Percentiles rank a stretch among this genome's conserved stretches.
Evolutionary conservation across 2,113 vertebrate species (phyloP).

Genomic region (Aphelocoma coerulescens): DNA sequence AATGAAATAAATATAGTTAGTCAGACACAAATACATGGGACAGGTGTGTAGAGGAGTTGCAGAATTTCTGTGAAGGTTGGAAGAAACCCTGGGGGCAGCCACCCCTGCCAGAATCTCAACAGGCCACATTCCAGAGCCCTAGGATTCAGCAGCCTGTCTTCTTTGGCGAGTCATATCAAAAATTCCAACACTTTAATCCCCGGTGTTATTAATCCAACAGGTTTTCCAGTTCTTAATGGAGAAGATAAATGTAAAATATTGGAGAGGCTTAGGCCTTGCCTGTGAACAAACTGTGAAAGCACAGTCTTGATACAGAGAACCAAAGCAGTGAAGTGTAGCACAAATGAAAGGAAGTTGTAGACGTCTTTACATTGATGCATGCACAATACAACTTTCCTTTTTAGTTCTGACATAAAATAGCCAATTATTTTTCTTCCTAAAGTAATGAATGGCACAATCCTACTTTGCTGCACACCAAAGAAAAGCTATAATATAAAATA

Average conservation of each 20-base stretch:
- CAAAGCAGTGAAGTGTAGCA: not conserved
- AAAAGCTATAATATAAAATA: not conserved
- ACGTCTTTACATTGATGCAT: not conserved
- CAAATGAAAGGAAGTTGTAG: not conserved
- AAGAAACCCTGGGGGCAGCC: not conserved
- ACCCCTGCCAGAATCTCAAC: not conserved
- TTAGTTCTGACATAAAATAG: not conserved
- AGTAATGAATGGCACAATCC: not conserved
- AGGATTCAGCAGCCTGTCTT: not conserved
- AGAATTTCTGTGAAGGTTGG: not conserved
- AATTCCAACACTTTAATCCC: not conserved
- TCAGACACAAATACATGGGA: not conserved
- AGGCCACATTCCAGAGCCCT: not conserved
- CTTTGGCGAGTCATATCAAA: not conserved
- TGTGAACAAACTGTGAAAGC: not conserved
- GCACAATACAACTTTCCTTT: not conserved
- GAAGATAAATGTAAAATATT: not conserved
- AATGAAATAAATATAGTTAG: not conserved
- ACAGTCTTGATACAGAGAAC: fast-evolving
- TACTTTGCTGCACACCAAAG: not conserved
- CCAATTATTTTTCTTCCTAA: not conserved
- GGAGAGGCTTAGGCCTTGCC: not conserved
- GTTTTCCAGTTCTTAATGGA: not conserved
- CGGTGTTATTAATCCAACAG: not conserved
- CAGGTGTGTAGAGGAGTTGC: not conserved